Evolutionary conservation across 2,113 vertebrate genomes (phyloP).

Genomic region (Carlito syrichta): DNA sequence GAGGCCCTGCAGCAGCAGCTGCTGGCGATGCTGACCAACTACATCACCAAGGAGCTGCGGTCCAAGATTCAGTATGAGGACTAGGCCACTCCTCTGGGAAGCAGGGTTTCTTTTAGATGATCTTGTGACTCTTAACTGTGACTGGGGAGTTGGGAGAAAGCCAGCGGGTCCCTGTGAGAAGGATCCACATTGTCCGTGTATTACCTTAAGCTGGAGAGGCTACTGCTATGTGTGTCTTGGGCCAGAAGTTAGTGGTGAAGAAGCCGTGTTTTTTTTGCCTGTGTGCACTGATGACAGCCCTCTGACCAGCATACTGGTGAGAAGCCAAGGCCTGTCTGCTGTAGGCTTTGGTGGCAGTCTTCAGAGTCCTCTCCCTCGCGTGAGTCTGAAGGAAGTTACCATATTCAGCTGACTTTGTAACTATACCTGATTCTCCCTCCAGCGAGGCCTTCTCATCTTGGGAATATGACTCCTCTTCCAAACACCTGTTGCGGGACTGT

Average conservation of each 20-base stretch:
- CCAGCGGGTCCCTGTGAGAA: background rate
- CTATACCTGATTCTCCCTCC: accelerated
- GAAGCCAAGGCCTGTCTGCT: accelerated
- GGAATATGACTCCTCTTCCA: background rate
- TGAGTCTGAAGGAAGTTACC: background rate
- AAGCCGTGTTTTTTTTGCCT: background rate
- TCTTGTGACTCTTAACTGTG: background rate
- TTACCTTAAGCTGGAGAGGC: background rate
- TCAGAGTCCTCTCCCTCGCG: accelerated
- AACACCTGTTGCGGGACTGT: too few relatives aligned
- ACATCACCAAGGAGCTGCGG: slow-evolving; percentile 84
- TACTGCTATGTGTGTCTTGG: accelerated
- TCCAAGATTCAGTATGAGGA: slow-evolving; percentile 85
- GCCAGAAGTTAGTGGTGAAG: background rate
- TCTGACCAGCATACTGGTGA: background rate
- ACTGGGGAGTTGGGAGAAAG: background rate
- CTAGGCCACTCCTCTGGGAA: slow-evolving; percentile 59
- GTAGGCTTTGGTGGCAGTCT: accelerated
- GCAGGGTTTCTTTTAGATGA: background rate
- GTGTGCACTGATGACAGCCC: accelerated
- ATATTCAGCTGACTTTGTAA: background rate
- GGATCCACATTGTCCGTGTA: accelerated
- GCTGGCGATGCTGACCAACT: slow-evolving; percentile 80
- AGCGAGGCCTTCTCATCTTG: background rate
- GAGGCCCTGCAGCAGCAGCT: slow-evolving; percentile 82